phyloP scores from a whole-genome alignment of 2,888 invertebrate species.

The Flabesymbios commensalis region DNA sequence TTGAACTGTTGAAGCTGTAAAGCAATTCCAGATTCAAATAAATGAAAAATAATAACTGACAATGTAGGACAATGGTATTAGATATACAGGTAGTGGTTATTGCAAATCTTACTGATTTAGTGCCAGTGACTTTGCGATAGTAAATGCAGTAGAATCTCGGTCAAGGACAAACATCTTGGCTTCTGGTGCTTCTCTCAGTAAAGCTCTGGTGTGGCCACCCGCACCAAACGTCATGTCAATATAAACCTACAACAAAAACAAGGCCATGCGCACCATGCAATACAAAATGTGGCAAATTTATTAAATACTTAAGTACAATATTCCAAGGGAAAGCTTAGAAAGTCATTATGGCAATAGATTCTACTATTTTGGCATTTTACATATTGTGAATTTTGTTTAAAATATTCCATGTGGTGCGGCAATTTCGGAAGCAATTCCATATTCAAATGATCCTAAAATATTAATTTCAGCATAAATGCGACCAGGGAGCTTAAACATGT shows the following conservation, averaged over 20 bases:
- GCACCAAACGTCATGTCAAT: conserved; percentile 97
- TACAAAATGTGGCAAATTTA: too few species aligned
- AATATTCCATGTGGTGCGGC: too few species aligned
- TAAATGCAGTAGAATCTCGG: conserved; percentile 81
- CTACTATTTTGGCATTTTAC: neutral
- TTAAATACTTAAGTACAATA: neutral
- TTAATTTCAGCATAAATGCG: too few species aligned
- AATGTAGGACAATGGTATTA: too few species aligned
- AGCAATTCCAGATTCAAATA: too few species aligned
- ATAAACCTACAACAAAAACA: conserved; percentile 63
- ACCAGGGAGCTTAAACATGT: too few species aligned
- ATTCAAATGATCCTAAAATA: too few species aligned
- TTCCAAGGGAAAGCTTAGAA: neutral
- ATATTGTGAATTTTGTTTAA: neutral
- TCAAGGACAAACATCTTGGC: conserved; percentile 81
- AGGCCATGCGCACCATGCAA: neutral
- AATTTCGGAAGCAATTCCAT: too few species aligned
- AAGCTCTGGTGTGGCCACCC: conserved; percentile 82
- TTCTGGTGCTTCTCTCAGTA: conserved; percentile 71
- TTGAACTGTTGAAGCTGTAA: too few species aligned
- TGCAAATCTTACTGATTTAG: conserved; percentile 18
- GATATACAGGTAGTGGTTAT: too few species aligned
- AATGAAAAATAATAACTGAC: too few species aligned
- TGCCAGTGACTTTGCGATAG: conserved; percentile 70
- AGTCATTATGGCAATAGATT: too few species aligned